Conservation (phyloP, 2,888 invertebrate species). For the Pterobdella sp. region DNA sequence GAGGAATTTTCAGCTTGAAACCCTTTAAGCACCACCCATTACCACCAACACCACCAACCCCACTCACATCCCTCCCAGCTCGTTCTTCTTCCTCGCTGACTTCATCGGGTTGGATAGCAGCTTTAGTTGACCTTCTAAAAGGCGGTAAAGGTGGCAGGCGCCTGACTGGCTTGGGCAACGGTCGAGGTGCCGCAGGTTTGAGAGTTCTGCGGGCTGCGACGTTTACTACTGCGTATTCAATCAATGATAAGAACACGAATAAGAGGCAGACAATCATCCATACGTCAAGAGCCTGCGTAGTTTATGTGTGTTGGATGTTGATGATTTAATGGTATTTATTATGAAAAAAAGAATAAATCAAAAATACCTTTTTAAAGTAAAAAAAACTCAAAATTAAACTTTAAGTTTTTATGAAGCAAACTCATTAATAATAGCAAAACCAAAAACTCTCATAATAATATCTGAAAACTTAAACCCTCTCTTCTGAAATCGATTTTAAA, state of each 20-base stretch:
- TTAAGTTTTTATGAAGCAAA: not conserved
- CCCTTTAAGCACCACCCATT: not conserved
- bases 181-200: conserved; percentile 22
- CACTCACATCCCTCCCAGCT: not conserved
- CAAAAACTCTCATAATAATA: not conserved
- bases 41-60: not conserved
- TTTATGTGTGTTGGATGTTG: not conserved
- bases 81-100: not conserved
- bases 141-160: conserved; percentile 23
- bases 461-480: not conserved
- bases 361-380: not conserved
- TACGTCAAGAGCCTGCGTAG: conserved; percentile 33
- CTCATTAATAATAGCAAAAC: not conserved
- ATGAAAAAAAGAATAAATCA: not conserved
- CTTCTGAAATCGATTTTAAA: conserved; percentile 3
- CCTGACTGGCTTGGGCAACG: conserved; percentile 28
- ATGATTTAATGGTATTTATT: not conserved
- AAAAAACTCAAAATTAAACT: not conserved
- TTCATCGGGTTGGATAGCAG: not conserved
- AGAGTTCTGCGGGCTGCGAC: conserved; percentile 33
- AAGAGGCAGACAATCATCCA: conserved; percentile 36
- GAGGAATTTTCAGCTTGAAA: not conserved
- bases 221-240: conserved; percentile 35
- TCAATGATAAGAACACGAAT: conserved; percentile 35
- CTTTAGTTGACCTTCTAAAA: not conserved